phyloP scores from a whole-genome alignment of 1,140 invertebrate species.

The Pogonognathellus flavescens region DNA sequence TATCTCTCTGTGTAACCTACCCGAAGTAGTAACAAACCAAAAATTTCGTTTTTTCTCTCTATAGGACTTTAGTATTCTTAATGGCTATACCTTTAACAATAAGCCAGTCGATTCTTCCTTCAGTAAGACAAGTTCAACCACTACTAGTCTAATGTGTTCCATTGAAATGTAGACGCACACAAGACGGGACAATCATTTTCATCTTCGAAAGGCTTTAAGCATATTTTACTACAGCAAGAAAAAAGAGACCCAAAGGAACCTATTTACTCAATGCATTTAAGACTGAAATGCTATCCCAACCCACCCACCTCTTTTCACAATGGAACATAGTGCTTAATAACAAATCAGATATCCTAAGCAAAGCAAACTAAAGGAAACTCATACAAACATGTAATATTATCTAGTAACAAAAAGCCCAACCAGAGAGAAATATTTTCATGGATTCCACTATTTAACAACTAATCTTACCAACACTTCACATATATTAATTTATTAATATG shows the following conservation, averaged over 20 bases:
- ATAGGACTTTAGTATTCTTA: no score
- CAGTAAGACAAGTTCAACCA: not conserved
- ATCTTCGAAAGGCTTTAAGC: not conserved
- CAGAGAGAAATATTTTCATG: constrained; percentile 24
- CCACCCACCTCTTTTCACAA: constrained; percentile 26
- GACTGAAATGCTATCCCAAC: not conserved
- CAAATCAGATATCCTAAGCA: not conserved
- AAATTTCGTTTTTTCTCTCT: no score
- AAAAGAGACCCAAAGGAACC: constrained; percentile 24
- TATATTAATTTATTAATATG: no score
- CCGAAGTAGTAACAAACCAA: no score
- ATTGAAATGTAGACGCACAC: constrained; percentile 11
- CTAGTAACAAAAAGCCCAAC: constrained; percentile 1
- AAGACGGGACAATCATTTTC: constrained; percentile 29
- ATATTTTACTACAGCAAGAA: not conserved
- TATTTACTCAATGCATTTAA: constrained; percentile 16
- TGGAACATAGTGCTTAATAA: not conserved
- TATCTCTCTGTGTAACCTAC: no score
- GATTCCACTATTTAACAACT: not conserved
- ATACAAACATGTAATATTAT: constrained; percentile 35
- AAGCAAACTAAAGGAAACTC: not conserved
- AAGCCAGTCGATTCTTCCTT: not conserved
- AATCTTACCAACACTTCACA: no score
- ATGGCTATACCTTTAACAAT: no score
- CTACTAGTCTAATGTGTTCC: not conserved